Evolutionary conservation across 2,797 vertebrate species (phyloP).

Genomic region (Tenualosa thibaudeaui): DNA sequence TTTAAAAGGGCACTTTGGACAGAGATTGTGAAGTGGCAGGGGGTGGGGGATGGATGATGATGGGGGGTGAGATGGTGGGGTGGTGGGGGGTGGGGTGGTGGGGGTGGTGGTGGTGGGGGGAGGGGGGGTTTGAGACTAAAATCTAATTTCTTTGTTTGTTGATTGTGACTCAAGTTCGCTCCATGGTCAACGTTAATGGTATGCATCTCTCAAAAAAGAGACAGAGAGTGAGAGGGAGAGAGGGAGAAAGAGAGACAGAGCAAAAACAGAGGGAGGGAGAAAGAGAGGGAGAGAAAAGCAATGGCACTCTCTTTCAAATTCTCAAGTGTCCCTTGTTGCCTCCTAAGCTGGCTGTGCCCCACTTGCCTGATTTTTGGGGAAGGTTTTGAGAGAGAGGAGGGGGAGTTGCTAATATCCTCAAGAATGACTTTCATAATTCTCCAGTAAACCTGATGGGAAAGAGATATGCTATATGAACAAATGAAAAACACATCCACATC

Average conservation of each 20-base stretch:
- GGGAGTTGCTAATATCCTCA: not conserved
- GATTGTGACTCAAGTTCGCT: constrained; percentile 30
- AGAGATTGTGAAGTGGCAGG: constrained; percentile 27
- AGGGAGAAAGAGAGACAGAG: not conserved
- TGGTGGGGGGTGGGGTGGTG: too few species aligned
- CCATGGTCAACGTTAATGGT: constrained; percentile 26
- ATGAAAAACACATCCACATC: not conserved
- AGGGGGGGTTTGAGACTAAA: not conserved
- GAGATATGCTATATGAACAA: not conserved
- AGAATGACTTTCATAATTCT: not conserved
- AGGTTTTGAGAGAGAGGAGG: not conserved
- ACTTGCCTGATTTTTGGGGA: constrained; percentile 26
- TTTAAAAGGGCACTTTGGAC: constrained; percentile 30
- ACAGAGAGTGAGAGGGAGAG: not conserved
- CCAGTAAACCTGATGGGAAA: not conserved
- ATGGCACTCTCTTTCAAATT: not conserved
- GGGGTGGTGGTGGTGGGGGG: too few species aligned
- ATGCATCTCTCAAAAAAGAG: not conserved
- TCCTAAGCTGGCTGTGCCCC: constrained; percentile 31
- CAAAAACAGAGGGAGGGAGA: not conserved
- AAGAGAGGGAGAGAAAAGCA: not conserved
- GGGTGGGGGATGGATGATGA: too few species aligned
- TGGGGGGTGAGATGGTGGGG: too few species aligned
- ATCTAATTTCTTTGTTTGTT: constrained; percentile 43
- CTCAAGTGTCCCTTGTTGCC: constrained; percentile 29